These are phyloP conservation scores for Sinodicranocentrus sp. DNA, from an alignment of 2,888 invertebrate genomes.

Conservation along the genomic window DNA sequence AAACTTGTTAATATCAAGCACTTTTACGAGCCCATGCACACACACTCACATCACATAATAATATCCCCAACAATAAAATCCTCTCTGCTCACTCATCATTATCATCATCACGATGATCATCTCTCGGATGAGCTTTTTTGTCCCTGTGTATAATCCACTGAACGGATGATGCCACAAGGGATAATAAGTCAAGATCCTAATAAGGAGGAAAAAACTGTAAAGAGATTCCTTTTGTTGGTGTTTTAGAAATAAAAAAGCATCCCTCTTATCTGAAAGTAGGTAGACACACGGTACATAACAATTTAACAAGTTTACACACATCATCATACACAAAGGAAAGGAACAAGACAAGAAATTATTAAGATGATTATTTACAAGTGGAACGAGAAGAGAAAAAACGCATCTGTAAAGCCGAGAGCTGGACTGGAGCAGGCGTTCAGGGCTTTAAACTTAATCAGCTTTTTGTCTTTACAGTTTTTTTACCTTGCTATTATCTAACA, in stretches of 20 bases:
- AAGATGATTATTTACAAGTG: conserved; percentile 23
- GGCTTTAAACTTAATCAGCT: conserved; percentile 1
- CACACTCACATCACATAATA: neutral
- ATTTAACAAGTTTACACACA: no score
- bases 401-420: neutral
- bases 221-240: neutral
- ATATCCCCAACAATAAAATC: neutral
- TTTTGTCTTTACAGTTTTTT: neutral
- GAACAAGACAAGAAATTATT: conserved; percentile 23
- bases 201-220: conserved; percentile 41
- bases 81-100: conserved; percentile 1
- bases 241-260: no score
- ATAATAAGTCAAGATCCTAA: conserved; percentile 63
- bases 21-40: conserved; percentile 17
- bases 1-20: conserved; percentile 33
- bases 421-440: no score
- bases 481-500: neutral
- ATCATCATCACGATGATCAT: neutral
- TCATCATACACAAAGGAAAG: neutral
- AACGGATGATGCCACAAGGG: conserved; percentile 40
- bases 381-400: neutral
- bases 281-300: neutral
- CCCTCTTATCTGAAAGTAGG: conserved; percentile 11
- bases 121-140: conserved; percentile 24
- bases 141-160: neutral